A percentile compares a stretch with the other conserved stretches of the same genome.
phyloP scores from a whole-genome alignment of 2,888 invertebrate genomes.

The Zeuzera pyrina region DNA sequence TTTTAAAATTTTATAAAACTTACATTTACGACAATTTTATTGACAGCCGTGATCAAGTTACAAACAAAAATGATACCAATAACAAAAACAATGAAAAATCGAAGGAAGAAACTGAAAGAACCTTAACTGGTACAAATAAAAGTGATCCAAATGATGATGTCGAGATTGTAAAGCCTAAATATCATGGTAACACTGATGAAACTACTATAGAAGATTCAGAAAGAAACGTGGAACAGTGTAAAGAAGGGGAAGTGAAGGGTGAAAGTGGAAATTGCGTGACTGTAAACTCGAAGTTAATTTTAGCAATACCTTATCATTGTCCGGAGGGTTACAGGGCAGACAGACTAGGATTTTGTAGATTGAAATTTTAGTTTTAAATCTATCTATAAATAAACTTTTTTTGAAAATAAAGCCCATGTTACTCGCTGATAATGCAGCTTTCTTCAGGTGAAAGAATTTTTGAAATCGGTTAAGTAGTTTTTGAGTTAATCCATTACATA shows the following conservation, averaged over 20 bases:
- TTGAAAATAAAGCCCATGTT: no score
- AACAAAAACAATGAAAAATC: slow-evolving; percentile 11
- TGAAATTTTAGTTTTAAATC: slow-evolving; percentile 28
- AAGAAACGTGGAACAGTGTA: slow-evolving; percentile 10
- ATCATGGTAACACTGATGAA: slow-evolving; percentile 33
- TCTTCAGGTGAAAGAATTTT: no score
- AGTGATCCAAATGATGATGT: slow-evolving; percentile 40
- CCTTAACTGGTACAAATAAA: no score
- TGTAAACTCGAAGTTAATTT: slow-evolving; percentile 34
- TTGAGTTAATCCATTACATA: no score
- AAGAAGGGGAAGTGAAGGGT: slow-evolving; percentile 29
- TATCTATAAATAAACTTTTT: no score
- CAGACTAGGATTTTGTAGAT: slow-evolving; percentile 42
- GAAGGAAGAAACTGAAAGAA: slow-evolving; percentile 9
- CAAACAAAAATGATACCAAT: slow-evolving; percentile 1
- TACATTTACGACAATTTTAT: slow-evolving; percentile 35
- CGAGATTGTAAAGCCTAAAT: slow-evolving; percentile 45
- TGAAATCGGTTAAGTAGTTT: no score
- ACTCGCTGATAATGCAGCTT: no score
- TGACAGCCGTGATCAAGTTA: slow-evolving; percentile 2
- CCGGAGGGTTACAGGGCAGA: slow-evolving; percentile 47
- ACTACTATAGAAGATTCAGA: slow-evolving; percentile 10
- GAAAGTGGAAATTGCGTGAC: slow-evolving; percentile 31
- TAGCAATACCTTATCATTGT: slow-evolving; percentile 48
- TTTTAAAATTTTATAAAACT: slow-evolving; percentile 39